Base-by-base conservation (phyloP, 2,888 invertebrate genomes). In the Macrosiphum euphorbiae region DNA sequence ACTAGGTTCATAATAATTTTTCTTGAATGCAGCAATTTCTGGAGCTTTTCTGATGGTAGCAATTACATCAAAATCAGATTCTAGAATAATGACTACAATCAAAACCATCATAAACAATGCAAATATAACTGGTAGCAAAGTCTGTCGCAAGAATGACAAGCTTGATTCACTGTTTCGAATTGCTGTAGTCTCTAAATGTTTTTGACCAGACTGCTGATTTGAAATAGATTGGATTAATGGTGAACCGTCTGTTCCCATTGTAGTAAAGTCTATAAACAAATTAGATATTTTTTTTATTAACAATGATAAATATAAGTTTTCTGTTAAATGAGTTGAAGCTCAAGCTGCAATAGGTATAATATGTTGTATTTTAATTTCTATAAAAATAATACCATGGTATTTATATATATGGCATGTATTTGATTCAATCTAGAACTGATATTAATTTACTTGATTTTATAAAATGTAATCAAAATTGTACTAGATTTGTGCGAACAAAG, bases 1-100 rank as follows among this genome's bases (percentile, higher is more conserved):
- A 94, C 98, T 96, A 50, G 98, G 98, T 95, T 97, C 97, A 96
- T 98, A 98, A 96, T 98, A 98, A 95, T 98, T 98, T 95, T 97
- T 97, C 94, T 97, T 97, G 94, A 98, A 96, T 90, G 97, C 96
- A 92, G 96, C 96, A 96, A 98, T 97, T 96, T 98, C 98, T 55
- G 98, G 98, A 95, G 97, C 97, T 95, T 97, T 97, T 94, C 97
- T 97, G 94, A 98, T 96, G 67, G 96, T 96, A 94, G 97, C 97
- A 95, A 98, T 97, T 55, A 97, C 96, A 94, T 97, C 97, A 95
- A 97, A 97, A 96, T 98, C 98, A 41, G 98, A 97, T 96, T 98
- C 98, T 96, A 98, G 97, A 94, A 98, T 96, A 61, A 98, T 95
- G 28, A 98, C 96, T 4, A 97, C 97, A 67, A 97, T 96, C 89